Evolutionary conservation across 1,140 invertebrate species (phyloP).

Genomic region (Zaprionus africanus): DNA sequence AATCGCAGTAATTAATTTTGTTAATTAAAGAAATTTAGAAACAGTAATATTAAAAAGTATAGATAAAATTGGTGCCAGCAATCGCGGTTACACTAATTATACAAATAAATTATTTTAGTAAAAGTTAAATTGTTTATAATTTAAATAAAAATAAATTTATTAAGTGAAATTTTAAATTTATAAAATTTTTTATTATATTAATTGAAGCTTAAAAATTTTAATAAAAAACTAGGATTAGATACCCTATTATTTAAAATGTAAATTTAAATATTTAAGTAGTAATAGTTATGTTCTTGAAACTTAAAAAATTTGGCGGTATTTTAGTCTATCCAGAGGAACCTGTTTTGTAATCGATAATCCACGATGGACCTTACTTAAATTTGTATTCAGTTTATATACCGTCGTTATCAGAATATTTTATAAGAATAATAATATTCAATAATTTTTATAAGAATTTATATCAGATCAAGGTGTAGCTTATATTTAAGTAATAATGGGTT

Average conservation of each 20-base stretch:
- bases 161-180: conserved; percentile 72
- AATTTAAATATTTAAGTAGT: conserved; percentile 82
- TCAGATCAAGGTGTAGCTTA: conserved; percentile 86
- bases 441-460: conserved; percentile 84
- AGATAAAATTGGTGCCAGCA: conserved; percentile 73
- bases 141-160: conserved; percentile 62
- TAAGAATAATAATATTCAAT: conserved; percentile 85
- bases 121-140: conserved; percentile 48
- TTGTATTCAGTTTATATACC: conserved; percentile 85
- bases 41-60: conserved; percentile 75
- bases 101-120: conserved; percentile 60
- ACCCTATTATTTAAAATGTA: conserved; percentile 86
- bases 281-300: conserved; percentile 86
- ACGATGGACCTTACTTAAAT: conserved; percentile 84
- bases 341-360: conserved; percentile 86
- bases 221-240: conserved; percentile 87
- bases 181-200: conserved; percentile 26
- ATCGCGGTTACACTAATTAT: conserved; percentile 67
- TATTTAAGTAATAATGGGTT: conserved; percentile 85
- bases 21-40: conserved; percentile 84
- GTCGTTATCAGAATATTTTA: conserved; percentile 85
- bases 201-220: conserved; percentile 64
- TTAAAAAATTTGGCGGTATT: conserved; percentile 86
- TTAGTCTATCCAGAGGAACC: conserved; percentile 86
- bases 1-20: conserved; percentile 74